Base-by-base conservation (phyloP, 2,888 invertebrate genomes). In the Teinopalpus imperialis region DNA sequence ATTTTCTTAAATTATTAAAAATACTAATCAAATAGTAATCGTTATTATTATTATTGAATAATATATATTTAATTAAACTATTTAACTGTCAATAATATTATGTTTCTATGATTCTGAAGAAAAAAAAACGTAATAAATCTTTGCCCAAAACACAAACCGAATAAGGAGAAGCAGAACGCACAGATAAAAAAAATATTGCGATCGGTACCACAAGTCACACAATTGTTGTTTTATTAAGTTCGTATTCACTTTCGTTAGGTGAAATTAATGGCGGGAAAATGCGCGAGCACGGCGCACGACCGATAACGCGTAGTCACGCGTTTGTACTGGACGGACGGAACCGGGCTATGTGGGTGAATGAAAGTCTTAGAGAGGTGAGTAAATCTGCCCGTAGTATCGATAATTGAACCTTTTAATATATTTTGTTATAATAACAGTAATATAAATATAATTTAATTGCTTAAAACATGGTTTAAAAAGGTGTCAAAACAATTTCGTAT, bases 311-410 rank as follows among this genome's bases (percentile, higher is more conserved):
- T 32, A 27, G 24, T 45, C 32, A 27, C 39, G 44, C 44, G 39
- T 20, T 20, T 6, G 13, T n/a, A 45, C 44, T 45, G 44, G 18
- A 29, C 13, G 9, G 8, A 9, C 23, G 6, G n/a, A n/a, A n/a
- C n/a, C 20, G 26, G 7, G 20, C 39, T 26, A 45, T 32, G 32
- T 32, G 21, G 44, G 44, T 39, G 44, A 45, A 45, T 45, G 44
- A 45, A 45, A 45, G 44, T 45, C 7, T 20, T 45, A 45, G 44
- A 16, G 44, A 39, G 9, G 39, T 26, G 10, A 20, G 16, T 12
- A 24, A 16, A n/a, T n/a, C n/a, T 20, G 13, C n/a, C 6, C 7
- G 20, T 8, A 1, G 8, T 34, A 29, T 43, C 42, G 42, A 35
- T 13, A 29, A 21, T 5, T 10, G 6, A 16, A 5, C 12, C 2